phyloP scores from a whole-genome alignment of 2,888 invertebrate species.

The Himalopsyche japonica region DNA sequence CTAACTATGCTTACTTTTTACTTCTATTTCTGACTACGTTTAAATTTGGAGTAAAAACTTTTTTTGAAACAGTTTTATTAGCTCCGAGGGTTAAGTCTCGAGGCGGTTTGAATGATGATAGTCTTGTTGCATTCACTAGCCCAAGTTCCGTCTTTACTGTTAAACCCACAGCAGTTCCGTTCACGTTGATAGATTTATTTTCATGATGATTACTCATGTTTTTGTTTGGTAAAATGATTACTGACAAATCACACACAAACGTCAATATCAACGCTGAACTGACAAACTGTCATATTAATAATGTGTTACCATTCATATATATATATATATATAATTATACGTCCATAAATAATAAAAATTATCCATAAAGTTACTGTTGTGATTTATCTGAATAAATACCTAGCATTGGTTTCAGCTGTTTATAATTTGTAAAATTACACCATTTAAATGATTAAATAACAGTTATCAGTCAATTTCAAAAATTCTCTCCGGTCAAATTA shows the following conservation, averaged over 20 bases:
- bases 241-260: not conserved
- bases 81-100: conserved; percentile 62
- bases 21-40: conserved; percentile 66
- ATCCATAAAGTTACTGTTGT: too few relatives aligned
- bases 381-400: too few relatives aligned
- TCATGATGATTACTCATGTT: conserved; percentile 25
- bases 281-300: too few relatives aligned
- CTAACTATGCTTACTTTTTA: conserved; percentile 49
- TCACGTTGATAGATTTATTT: conserved; percentile 6
- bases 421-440: too few relatives aligned
- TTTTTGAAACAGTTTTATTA: conserved; percentile 55
- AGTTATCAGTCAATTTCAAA: too few relatives aligned
- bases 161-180: conserved; percentile 5
- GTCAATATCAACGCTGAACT: not conserved
- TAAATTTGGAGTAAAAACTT: conserved; percentile 64
- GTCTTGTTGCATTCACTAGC: conserved; percentile 42
- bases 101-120: conserved; percentile 60
- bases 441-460: too few relatives aligned
- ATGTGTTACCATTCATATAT: too few relatives aligned
- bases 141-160: conserved; percentile 32
- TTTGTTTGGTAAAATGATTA: not conserved
- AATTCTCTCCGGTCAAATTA: too few relatives aligned
- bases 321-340: too few relatives aligned
- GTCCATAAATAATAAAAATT: too few relatives aligned
- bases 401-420: too few relatives aligned